Evolutionary conservation across 2,797 vertebrate species (phyloP).

Genomic region (Parauchenoglanis punctatus): DNA sequence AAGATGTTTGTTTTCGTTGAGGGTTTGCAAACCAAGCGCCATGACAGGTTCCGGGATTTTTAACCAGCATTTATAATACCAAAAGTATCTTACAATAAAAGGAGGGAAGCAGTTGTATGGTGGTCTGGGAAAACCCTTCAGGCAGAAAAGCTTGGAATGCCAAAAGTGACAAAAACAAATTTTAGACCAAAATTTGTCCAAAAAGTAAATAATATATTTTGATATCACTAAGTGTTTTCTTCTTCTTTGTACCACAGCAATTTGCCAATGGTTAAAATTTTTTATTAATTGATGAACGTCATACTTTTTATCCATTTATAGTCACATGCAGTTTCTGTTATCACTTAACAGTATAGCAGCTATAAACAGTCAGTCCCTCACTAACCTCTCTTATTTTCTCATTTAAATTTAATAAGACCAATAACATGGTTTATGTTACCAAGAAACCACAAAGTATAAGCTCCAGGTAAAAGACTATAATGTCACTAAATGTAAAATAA

Average conservation of each 20-base stretch:
- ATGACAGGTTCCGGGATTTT: not conserved
- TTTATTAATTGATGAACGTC: not conserved
- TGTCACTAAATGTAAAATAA: not conserved
- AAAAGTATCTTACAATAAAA: not conserved
- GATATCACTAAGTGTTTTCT: not conserved
- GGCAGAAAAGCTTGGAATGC: not conserved
- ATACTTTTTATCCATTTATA: not conserved
- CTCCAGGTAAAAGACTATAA: not conserved
- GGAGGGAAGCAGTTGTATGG: not conserved
- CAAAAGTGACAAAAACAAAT: not conserved
- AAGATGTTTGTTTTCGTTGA: not conserved
- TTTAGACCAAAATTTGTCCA: not conserved
- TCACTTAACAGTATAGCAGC: no score
- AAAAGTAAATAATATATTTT: not conserved
- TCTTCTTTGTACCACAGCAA: not conserved
- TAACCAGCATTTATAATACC: not conserved
- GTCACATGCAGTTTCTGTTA: not conserved
- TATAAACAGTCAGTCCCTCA: not conserved
- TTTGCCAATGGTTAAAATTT: not conserved
- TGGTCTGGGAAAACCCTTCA: conserved; percentile 8
- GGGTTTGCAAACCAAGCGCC: not conserved
- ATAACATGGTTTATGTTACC: not conserved
- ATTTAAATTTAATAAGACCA: not conserved
- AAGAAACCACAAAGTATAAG: not conserved
- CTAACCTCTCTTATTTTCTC: not conserved